Conservation (phyloP, 2,888 invertebrate species). For the Mesochorus sp. region DNA sequence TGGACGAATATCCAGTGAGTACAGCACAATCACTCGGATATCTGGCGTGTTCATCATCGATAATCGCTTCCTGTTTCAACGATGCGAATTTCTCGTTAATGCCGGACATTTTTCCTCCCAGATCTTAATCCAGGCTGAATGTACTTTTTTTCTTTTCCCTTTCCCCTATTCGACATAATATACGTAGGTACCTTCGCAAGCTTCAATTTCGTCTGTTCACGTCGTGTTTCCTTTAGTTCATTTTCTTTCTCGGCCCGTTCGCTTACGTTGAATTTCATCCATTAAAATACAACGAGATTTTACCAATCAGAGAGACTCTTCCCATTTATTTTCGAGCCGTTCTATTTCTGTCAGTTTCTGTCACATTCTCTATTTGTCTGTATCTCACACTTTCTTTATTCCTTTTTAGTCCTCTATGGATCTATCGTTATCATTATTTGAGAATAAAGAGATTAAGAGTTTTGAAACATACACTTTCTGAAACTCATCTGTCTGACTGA, state of each 20-base stretch:
- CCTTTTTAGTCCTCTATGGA: neutral
- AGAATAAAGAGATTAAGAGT: neutral
- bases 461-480: neutral
- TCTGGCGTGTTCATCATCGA: constrained; percentile 66
- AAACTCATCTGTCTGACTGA: constrained; percentile 6
- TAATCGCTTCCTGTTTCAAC: constrained; percentile 71
- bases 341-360: neutral
- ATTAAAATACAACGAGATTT: constrained; percentile 69
- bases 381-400: no score
- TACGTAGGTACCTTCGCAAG: neutral
- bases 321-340: neutral
- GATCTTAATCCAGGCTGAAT: constrained; percentile 40
- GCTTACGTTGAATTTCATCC: constrained; percentile 61
- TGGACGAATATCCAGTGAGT: constrained; percentile 10
- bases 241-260: constrained; percentile 31
- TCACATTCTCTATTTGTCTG: neutral
- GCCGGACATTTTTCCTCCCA: constrained; percentile 61
- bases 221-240: constrained; percentile 3
- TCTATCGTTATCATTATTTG: neutral
- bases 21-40: constrained; percentile 57
- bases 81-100: constrained; percentile 70
- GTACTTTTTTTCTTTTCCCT: constrained; percentile 8
- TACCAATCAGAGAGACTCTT: constrained; percentile 33
- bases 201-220: constrained; percentile 8
- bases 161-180: constrained; percentile 6